phyloP scores from a whole-genome alignment of 2,113 vertebrate genomes.

The Aspidoscelis tigris region DNA sequence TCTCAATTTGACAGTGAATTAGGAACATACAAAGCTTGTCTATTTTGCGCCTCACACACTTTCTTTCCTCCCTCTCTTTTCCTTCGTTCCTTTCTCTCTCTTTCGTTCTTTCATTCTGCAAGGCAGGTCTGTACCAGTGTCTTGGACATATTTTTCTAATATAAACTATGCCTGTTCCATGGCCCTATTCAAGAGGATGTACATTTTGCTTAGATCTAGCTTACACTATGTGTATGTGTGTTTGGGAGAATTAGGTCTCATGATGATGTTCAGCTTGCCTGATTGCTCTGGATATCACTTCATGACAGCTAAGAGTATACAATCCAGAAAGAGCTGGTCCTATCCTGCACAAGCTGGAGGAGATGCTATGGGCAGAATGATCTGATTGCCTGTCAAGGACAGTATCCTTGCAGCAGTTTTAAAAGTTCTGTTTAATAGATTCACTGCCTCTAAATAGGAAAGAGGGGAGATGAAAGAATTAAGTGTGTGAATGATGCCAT shows the following conservation, averaged over 20 bases:
- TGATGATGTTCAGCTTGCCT: neutral
- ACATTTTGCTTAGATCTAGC: neutral
- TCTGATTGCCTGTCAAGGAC: neutral
- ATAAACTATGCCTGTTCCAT: no score
- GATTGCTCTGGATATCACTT: neutral
- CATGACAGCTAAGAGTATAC: no score
- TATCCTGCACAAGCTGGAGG: neutral
- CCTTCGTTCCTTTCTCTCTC: no score
- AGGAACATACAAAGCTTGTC: neutral
- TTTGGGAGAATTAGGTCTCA: no score
- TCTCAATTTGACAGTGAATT: neutral
- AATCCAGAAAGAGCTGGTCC: neutral
- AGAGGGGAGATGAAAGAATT: neutral
- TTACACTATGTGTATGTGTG: neutral
- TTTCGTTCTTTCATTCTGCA: neutral
- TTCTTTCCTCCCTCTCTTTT: no score
- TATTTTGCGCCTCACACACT: neutral
- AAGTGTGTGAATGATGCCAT: neutral
- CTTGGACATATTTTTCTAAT: neutral
- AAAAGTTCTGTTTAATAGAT: neutral
- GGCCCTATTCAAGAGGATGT: neutral
- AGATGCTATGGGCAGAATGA: neutral
- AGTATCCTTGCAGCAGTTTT: neutral
- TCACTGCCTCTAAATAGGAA: neutral
- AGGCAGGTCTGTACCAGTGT: neutral